Evolutionary conservation across 2,797 vertebrate genomes (phyloP), one percentile per base, ranked within the genome.

Genomic region (Oryzias sinensis): DNA sequence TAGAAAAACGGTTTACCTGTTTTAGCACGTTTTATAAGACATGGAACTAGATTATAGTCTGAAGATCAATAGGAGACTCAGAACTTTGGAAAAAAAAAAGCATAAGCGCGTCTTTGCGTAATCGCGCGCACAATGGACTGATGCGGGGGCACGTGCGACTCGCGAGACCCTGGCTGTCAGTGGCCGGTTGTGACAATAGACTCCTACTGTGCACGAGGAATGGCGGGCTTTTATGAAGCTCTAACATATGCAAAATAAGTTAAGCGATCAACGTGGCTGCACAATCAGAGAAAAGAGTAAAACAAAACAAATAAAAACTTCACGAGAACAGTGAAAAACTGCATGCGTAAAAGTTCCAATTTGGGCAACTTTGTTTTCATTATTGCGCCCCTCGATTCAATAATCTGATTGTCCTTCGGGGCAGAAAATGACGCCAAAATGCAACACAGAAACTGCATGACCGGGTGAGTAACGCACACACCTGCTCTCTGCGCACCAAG

Each of bases 121-220:
- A 70, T 77, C 59, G 80, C 70, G 74, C 66, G 71, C 79, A 90
- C 91, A 90, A 91, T 75, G 87, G 90, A 91, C 92, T 87, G 91
- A 83, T 91, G 82, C 68, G 76, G 80, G 87, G 89, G 81, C 92
- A 91, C 91, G 91, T 92, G 92, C 87, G 78, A 75, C 82, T 87
- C 86, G 82, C 84, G 76, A 89, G 84, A 87, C 86, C 71, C 74
- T 37, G 72, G 67, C 81, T 78, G 83, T 90, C 83, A 87, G 70
- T 84, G 77, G 78, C 71, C 56, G 57, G 66, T 37, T 55, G 50
- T 65, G 64, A 89, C 81, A 90, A 91, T 57, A 56, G 84, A 79
- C 84, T 81, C 89, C 88, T 53, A 49, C 84, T 65, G 87, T 22
- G 79, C 82, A 87, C 80, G 70, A 71, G 77, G 70, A 72, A 11